Evolutionary conservation across 2,888 invertebrate genomes (phyloP).

Genomic region (Epiperipatus broadwayi): DNA sequence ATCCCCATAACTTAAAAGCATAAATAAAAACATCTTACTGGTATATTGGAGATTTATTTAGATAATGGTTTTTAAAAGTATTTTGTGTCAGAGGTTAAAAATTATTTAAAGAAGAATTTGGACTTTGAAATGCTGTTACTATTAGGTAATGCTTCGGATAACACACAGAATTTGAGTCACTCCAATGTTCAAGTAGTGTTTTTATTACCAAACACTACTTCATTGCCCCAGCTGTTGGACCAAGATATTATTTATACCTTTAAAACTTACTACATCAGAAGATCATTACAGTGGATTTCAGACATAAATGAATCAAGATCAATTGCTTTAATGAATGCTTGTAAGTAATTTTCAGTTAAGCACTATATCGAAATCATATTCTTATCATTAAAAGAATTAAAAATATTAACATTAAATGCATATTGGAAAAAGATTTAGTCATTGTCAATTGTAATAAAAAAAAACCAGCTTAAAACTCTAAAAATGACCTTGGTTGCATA

Average conservation of each 20-base stretch:
- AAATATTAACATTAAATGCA: background rate
- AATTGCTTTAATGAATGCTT: constrained; percentile 5
- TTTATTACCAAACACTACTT: background rate
- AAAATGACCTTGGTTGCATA: background rate
- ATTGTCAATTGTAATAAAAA: too few species aligned
- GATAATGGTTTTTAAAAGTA: too few species aligned
- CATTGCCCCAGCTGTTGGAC: background rate
- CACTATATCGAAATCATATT: too few species aligned
- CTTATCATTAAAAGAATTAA: constrained; percentile 1
- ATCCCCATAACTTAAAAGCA: too few species aligned
- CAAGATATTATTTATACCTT: constrained; percentile 9
- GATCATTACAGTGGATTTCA: constrained; percentile 5
- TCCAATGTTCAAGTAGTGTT: too few species aligned
- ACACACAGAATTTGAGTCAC: too few species aligned
- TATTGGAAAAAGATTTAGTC: background rate
- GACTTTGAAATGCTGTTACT: constrained; percentile 5
- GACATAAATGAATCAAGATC: background rate
- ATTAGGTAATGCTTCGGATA: constrained; percentile 1
- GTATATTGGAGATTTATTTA: too few species aligned
- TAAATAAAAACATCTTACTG: too few species aligned
- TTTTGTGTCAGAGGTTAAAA: constrained; percentile 1
- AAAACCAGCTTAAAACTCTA: background rate
- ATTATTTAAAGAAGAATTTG: constrained; percentile 5
- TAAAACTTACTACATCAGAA: constrained; percentile 8
- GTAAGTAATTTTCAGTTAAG: background rate